A percentile compares a stretch with the other conserved stretches of the same genome.
phyloP scores from a whole-genome alignment of 1,140 invertebrate species.

The Theocolax elegans region DNA sequence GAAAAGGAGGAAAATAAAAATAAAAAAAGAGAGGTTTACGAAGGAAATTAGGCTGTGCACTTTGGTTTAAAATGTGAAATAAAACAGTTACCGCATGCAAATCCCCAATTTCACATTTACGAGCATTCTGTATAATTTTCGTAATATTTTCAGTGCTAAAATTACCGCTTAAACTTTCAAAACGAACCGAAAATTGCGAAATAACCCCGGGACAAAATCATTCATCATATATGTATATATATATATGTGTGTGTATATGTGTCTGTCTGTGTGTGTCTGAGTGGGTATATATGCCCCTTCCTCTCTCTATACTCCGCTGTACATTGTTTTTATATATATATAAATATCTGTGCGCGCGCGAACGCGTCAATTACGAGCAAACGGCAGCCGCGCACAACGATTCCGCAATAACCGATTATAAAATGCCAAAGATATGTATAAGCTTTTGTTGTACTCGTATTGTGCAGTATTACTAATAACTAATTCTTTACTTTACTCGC shows the following conservation, averaged over 20 bases:
- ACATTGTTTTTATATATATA: too few species aligned
- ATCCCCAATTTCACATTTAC: constrained; percentile 33
- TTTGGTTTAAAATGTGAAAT: not conserved
- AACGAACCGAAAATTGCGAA: constrained; percentile 34
- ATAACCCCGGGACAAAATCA: constrained; percentile 36
- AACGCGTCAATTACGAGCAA: constrained; percentile 31
- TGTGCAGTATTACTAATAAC: too few species aligned
- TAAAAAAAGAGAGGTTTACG: not conserved
- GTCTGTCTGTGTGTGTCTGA: too few species aligned
- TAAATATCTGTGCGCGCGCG: too few species aligned
- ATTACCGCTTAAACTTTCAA: constrained; percentile 25
- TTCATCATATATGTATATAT: constrained; percentile 18
- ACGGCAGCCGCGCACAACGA: too few species aligned
- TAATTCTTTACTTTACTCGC: too few species aligned
- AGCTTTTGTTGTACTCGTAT: too few species aligned
- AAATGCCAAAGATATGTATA: constrained; percentile 35
- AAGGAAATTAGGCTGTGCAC: constrained; percentile 2
- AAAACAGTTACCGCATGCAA: constrained; percentile 29
- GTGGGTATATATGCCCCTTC: too few species aligned
- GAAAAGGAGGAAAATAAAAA: too few species aligned
- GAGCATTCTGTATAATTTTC: constrained; percentile 31
- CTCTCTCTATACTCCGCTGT: too few species aligned
- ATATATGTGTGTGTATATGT: too few species aligned
- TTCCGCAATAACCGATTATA: constrained; percentile 34
- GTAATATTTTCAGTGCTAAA: constrained; percentile 35